Evolutionary conservation across 2,888 invertebrate genomes (phyloP).

Genomic region (Ectemnius continuus): DNA sequence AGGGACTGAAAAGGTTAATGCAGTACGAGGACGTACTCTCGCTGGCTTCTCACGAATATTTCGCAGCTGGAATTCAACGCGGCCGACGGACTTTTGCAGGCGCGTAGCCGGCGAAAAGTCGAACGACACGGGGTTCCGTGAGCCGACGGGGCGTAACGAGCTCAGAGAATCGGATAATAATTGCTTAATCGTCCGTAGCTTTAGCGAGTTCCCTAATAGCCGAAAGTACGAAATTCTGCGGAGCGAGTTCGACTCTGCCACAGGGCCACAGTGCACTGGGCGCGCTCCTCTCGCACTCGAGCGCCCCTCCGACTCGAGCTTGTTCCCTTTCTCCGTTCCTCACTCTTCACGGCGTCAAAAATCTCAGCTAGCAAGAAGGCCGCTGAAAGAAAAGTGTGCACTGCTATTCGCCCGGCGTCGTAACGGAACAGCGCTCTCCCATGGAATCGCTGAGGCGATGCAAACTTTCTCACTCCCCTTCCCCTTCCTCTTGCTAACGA

Average conservation of each 20-base stretch:
- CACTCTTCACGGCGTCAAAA: too few species aligned
- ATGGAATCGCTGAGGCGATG: conserved; percentile 15
- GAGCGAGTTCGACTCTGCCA: conserved; percentile 7
- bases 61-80: not conserved
- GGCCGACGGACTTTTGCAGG: not conserved
- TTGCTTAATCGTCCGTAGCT: conserved; percentile 73
- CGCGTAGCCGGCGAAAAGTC: conserved; percentile 27
- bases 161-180: conserved; percentile 72
- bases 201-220: conserved; percentile 71
- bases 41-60: conserved; percentile 1
- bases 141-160: conserved; percentile 57
- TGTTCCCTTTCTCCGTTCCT: too few species aligned
- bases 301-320: too few species aligned
- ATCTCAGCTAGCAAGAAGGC: too few species aligned
- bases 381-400: too few species aligned
- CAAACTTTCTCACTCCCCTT: conserved; percentile 15
- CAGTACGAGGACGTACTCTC: not conserved
- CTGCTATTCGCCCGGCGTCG: too few species aligned
- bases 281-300: too few species aligned
- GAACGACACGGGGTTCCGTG: conserved; percentile 23
- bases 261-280: too few species aligned
- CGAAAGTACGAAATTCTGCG: conserved; percentile 66
- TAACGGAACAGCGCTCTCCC: too few species aligned
- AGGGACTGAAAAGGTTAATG: too few species aligned
- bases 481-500: conserved; percentile 32